Base-by-base conservation (phyloP, 2,888 invertebrate genomes). In the Cerastoderma edule region DNA sequence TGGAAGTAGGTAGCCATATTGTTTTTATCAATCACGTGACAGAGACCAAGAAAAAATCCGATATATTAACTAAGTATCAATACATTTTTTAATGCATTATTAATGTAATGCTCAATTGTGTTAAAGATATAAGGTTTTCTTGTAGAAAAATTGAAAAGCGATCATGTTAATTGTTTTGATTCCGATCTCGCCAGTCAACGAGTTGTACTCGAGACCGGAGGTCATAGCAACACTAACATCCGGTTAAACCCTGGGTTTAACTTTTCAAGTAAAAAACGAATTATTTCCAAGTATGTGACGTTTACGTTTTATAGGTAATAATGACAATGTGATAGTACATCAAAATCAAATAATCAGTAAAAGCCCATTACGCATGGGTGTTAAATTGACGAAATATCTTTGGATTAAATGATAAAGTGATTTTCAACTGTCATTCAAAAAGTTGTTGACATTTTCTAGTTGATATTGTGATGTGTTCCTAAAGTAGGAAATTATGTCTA, bases 221-320 rank as follows among this genome's bases (percentile, higher is more conserved):
- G 13, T 60, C 86, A 78, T 87, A 83, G 83, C 77, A 85, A 87
- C 86, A 75, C 73, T 75, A 85, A 88, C 88, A 86, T 89, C 88
- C 88, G 88, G 83, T 83, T 75, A 46, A 10, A 2, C 22, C 39
- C 24, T 24, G n/a, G 50, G n/a, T 5, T 19, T 2, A 46, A 46
- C 5, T 46, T 46, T 46, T 16, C 1, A 46, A 19, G 2, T n/a
- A 53, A 10, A 53, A 27, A 22, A 22, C 10, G 53, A 53, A 53
- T 3, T 53, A 53, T 53, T 3, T 2, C 13, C 53, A 2, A 53
- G 27, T 27, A 53, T 53, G 53, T 53, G 53, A 53, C 6, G 22
- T 53, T 53, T 22, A 4, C 3, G 39, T 39, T 13, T 39, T 16
- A 8, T 16, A 10, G 8, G 39, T 39, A 8, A 39, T 39, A 16